Evolutionary conservation across 2,113 vertebrate species (phyloP).

Genomic region (Hemibagrus wyckioides): DNA sequence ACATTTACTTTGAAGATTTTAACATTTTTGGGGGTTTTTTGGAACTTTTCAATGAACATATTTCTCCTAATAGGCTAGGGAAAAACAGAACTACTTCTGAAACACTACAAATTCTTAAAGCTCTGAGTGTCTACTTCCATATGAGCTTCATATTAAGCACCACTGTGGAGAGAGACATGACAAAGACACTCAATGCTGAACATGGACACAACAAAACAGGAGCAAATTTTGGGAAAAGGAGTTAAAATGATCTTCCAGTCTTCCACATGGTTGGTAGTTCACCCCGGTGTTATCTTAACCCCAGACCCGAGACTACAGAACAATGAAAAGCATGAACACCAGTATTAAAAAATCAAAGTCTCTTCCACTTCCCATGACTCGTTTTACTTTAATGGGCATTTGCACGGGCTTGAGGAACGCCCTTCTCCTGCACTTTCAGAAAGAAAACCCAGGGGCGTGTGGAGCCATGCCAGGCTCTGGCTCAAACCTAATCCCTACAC

Average conservation of each 20-base stretch:
- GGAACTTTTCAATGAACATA: no score
- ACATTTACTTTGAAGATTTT: no score
- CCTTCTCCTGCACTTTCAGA: slow-evolving; percentile 20
- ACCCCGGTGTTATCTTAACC: neutral
- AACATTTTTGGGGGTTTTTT: no score
- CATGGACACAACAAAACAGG: no score
- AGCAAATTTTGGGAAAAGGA: no score
- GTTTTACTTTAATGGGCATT: neutral
- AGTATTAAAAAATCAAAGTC: slow-evolving; percentile 8
- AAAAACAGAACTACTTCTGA: no score
- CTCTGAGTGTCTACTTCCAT: no score
- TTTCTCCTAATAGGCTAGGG: no score
- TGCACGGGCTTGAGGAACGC: slow-evolving; percentile 30
- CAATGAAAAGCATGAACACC: neutral
- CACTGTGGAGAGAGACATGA: no score
- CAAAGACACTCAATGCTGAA: no score
- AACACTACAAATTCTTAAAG: no score
- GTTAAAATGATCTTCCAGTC: neutral
- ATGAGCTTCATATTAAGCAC: no score
- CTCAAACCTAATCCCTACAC: slow-evolving; percentile 51
- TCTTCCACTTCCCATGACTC: slow-evolving; percentile 14
- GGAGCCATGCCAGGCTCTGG: slow-evolving; percentile 53
- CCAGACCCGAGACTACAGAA: neutral
- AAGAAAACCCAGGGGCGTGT: slow-evolving; percentile 47
- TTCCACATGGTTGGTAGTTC: neutral